Conservation (phyloP, 1,140 invertebrate genomes). For the Bombus ignitus region DNA sequence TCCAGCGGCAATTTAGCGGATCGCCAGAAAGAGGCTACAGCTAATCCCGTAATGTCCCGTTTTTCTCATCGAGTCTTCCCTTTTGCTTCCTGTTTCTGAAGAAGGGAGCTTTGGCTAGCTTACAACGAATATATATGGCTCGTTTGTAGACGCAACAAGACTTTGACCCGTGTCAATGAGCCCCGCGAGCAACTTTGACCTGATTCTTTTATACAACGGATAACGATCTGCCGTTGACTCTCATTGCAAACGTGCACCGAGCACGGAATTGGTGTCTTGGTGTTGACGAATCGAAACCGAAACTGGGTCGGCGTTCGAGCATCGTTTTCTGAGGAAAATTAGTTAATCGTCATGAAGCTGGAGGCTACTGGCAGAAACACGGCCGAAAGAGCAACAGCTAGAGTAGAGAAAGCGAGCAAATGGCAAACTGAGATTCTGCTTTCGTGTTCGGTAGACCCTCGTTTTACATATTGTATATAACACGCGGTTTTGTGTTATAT, state of each 20-base stretch:
- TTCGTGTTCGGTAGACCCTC: neutral
- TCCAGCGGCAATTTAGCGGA: neutral
- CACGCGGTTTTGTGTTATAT: too few species aligned
- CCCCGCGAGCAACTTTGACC: conserved; percentile 66
- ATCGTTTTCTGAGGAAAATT: conserved; percentile 18
- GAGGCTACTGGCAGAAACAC: neutral
- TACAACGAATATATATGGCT: neutral
- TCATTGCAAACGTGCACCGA: neutral
- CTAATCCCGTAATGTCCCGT: neutral
- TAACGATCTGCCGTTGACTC: conserved; percentile 49
- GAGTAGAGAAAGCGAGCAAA: neutral
- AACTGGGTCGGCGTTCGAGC: conserved; percentile 24
- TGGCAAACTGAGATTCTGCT: neutral
- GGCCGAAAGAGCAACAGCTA: neutral
- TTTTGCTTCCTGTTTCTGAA: neutral
- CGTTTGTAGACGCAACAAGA: conserved; percentile 58
- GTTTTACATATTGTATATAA: neutral
- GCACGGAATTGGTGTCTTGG: neutral
- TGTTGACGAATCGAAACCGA: neutral
- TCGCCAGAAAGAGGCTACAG: neutral
- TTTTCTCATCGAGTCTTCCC: neutral
- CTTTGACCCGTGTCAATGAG: conserved; percentile 66
- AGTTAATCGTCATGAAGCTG: neutral
- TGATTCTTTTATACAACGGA: conserved; percentile 65
- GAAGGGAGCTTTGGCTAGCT: neutral